Conservation (phyloP, 2,797 vertebrate genomes). For the Pygocentrus nattereri region DNA sequence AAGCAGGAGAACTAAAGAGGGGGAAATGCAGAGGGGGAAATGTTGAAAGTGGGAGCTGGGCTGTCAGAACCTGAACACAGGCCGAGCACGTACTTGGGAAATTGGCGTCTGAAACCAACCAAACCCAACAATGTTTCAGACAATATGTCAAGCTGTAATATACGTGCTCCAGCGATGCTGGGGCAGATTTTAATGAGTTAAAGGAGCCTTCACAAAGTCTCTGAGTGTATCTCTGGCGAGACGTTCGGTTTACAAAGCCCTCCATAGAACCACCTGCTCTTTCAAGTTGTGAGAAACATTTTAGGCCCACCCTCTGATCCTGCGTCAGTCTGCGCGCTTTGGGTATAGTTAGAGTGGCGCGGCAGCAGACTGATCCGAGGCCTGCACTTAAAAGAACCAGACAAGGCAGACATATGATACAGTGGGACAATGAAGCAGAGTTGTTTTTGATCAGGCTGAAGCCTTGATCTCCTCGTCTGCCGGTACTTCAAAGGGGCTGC, state of each 20-base stretch:
- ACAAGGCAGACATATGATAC: conserved; percentile 28
- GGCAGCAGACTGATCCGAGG: conserved; percentile 28
- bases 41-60: too few relatives aligned
- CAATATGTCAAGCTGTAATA: too few relatives aligned
- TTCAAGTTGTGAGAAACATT: neutral
- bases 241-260: neutral
- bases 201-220: too few relatives aligned
- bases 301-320: neutral
- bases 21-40: too few relatives aligned
- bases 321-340: conserved; percentile 23
- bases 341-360: conserved; percentile 32
- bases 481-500: conserved; percentile 56
- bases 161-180: too few relatives aligned
- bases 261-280: neutral
- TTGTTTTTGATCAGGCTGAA: conserved; percentile 58
- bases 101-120: too few relatives aligned
- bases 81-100: too few relatives aligned
- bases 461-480: conserved; percentile 59
- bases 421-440: conserved; percentile 25
- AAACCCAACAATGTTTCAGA: too few relatives aligned
- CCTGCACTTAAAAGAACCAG: conserved; percentile 40
- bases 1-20: too few relatives aligned
- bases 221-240: too few relatives aligned
- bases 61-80: too few relatives aligned
- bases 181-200: too few relatives aligned